These are phyloP conservation scores for Acanthacorydalis orientalis DNA, from an alignment of 2,888 invertebrate genomes.

Conservation along the genomic window DNA sequence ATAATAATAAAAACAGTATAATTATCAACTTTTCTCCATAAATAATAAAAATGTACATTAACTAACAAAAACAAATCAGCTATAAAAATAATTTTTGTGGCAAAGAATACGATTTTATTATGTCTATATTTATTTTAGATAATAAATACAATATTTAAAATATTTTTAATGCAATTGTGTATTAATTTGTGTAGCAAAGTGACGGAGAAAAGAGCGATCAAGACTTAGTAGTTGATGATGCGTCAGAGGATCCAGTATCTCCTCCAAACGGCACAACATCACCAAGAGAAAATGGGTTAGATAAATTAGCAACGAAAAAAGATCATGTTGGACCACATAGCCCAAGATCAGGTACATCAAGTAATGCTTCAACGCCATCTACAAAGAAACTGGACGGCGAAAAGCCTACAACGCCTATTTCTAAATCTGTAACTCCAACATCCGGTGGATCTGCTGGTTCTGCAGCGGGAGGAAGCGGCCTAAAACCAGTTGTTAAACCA, in stretches of 20 bases:
- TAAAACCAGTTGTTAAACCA: slow-evolving; percentile 35
- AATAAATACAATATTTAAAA: not conserved
- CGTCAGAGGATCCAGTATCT: slow-evolving; percentile 77
- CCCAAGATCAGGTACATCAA: slow-evolving; percentile 70
- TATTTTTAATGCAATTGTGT: not conserved
- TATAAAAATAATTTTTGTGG: no score
- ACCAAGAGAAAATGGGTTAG: slow-evolving; percentile 74
- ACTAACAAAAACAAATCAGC: no score
- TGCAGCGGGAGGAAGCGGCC: slow-evolving; percentile 36
- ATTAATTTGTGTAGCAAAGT: slow-evolving; percentile 38
- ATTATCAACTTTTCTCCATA: no score
- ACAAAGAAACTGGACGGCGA: slow-evolving; percentile 71
- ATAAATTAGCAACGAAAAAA: slow-evolving; percentile 60
- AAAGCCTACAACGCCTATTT: slow-evolving; percentile 79
- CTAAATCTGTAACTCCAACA: slow-evolving; percentile 79
- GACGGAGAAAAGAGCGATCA: slow-evolving; percentile 79
- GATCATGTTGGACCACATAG: slow-evolving; percentile 55
- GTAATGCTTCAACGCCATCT: slow-evolving; percentile 80
- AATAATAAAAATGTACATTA: no score
- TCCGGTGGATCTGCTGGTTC: slow-evolving; percentile 30
- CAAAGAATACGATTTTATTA: no score
- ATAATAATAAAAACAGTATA: no score
- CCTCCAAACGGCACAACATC: slow-evolving; percentile 78
- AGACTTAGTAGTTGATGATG: slow-evolving; percentile 89
- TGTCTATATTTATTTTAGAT: no score